phyloP scores from a whole-genome alignment of 30 jellyfish, hydroid and myxozoan species.

The Hydractinia echinata region DNA sequence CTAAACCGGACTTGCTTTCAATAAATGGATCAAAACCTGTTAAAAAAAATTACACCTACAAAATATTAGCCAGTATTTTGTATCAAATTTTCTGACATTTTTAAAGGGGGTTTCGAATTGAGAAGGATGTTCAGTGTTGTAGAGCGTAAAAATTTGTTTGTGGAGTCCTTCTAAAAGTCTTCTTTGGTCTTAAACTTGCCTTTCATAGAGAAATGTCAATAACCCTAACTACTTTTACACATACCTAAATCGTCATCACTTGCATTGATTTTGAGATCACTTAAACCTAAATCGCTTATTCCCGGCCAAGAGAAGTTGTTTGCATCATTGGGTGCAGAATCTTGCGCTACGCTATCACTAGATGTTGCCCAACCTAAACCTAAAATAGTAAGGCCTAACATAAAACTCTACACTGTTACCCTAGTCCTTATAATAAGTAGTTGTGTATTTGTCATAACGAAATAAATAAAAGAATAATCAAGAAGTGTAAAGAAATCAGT shows the following conservation, averaged over 20 bases:
- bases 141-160: too few species aligned
- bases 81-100: neutral
- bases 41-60: neutral
- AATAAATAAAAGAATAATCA: too few species aligned
- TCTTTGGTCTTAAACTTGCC: too few species aligned
- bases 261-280: constrained; percentile 48
- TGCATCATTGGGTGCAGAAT: constrained; percentile 20
- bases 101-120: too few species aligned
- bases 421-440: too few species aligned
- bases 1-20: constrained; percentile 70
- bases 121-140: too few species aligned
- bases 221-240: neutral
- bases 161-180: too few species aligned
- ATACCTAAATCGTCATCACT: constrained; percentile 84
- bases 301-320: constrained; percentile 66
- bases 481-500: too few species aligned
- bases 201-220: too few species aligned
- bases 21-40: constrained; percentile 87
- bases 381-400: neutral
- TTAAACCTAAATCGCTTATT: constrained; percentile 67
- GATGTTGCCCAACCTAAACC: constrained; percentile 92
- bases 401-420: too few species aligned
- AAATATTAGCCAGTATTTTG: neutral
- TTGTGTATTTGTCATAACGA: too few species aligned
- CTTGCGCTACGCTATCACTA: constrained; percentile 46